Evolutionary conservation across 1,140 invertebrate species (phyloP), one percentile per base, ranked within the genome.

Genomic region (Meloidogyne hapla): DNA sequence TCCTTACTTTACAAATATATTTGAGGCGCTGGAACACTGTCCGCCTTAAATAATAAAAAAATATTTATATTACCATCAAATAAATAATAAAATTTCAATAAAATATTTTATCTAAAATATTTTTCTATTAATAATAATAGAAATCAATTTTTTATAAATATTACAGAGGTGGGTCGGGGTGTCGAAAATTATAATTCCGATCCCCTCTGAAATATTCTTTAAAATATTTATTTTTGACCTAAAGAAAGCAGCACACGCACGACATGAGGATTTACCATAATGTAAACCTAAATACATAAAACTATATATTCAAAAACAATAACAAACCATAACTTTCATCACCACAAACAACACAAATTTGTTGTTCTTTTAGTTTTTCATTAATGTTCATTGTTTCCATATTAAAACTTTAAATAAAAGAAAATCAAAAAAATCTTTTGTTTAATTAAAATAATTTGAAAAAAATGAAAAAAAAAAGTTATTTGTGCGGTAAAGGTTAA

Each of bases 201-300:
- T n/a, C n/a, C n/a, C n/a, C n/a, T n/a, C n/a, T n/a, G n/a, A n/a
- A n/a, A n/a, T n/a, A n/a, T n/a, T n/a, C n/a, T n/a, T n/a, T n/a
- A n/a, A n/a, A n/a, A n/a, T n/a, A 28, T 65, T 70, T 28, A 61
- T 72, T 13, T 83, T 81, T 63, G 68, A 79, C 18, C 80, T 66
- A 42, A 82, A 82, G 21, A 79, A 78, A 26, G 75, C 81, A 28
- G 82, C 82, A 81, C 80, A 81, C n/a, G 80, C 80, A 45, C 80
- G 66, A 78, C 80, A 81, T n/a, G 80, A 81, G 68, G 79, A 84
- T 62, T 83, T 79, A 18, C 80, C 80, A 75, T 84, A 81, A 48
- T 81, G 80, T 21, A 81, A 62, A n/a, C 80, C 70, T 73, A 42
- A 40, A 63, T 18, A 25, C 23, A 28, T 18, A 48, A 48, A 48